phyloP scores from a whole-genome alignment of 2,888 invertebrate genomes.

The Thecophora atra region DNA sequence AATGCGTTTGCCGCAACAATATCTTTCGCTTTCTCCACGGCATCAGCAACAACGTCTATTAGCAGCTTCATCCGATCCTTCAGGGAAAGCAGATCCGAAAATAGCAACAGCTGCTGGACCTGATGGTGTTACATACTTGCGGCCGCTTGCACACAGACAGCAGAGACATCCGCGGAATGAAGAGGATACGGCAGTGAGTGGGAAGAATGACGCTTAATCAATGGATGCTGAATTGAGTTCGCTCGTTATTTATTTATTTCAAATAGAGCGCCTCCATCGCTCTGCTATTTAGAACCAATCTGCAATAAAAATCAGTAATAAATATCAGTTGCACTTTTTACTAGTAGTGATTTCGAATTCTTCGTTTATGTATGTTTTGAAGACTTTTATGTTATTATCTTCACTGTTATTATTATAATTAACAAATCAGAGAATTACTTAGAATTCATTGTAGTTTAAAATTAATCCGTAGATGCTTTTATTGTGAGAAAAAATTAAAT shows the following conservation, averaged over 20 bases:
- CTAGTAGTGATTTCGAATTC: too few relatives aligned
- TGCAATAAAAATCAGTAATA: background rate
- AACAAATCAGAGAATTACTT: too few relatives aligned
- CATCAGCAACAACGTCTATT: slow-evolving; percentile 48
- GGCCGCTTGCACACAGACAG: slow-evolving; percentile 49
- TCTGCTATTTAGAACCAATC: slow-evolving; percentile 33
- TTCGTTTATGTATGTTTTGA: too few relatives aligned
- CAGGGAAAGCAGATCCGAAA: slow-evolving; percentile 52
- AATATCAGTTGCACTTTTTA: too few relatives aligned
- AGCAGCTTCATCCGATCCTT: slow-evolving; percentile 55
- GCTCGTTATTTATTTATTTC: too few relatives aligned
- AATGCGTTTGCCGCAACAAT: slow-evolving; percentile 54
- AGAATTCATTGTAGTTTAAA: too few relatives aligned
- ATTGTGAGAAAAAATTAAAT: too few relatives aligned
- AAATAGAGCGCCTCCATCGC: slow-evolving; percentile 32
- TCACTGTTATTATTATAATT: too few relatives aligned
- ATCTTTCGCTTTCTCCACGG: slow-evolving; percentile 52
- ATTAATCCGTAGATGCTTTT: too few relatives aligned
- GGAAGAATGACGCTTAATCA: slow-evolving; percentile 46
- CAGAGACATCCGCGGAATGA: slow-evolving; percentile 59
- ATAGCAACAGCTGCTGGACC: slow-evolving; percentile 54
- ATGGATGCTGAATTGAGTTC: background rate
- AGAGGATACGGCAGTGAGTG: slow-evolving; percentile 58
- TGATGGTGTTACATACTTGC: slow-evolving; percentile 53
- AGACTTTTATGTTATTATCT: background rate